Base-by-base conservation (phyloP, 1,140 invertebrate genomes). In the Stenopsyche tienmushanensis region DNA sequence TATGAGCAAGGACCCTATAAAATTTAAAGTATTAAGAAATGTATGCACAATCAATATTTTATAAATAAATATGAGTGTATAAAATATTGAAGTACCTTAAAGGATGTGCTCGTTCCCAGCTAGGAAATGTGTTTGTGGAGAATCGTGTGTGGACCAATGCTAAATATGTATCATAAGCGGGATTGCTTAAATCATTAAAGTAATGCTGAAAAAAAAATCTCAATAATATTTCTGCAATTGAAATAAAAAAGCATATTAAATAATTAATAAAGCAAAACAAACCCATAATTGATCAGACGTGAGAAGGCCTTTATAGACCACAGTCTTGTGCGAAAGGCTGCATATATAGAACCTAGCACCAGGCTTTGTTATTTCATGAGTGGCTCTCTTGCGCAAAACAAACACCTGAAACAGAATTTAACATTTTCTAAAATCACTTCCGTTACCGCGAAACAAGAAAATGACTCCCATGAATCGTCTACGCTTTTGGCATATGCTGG, bases 91-190 rank as follows among this genome's bases (percentile, higher is more conserved):
- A 70, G 79, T 81, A 95, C 92, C 96, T 89, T 73, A 98, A 83
- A n/a, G 97, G 97, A 83, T 99, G 97, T 10, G 97, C 96, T 73
- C 97, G 86, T 78, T 98, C 97, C 97, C 97, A 99, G 74, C 92
- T 97, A 3, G 97, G 97, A 74, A 99, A 99, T 17, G 97, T 99
- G 79, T 99, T 99, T 47, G 97, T 99, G 1, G 96, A 98, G 82
- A 99, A 99, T 66, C 86, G 83, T 17, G 96, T 98, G 76, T 99
- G 97, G 1, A 99, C 95, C 73, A 99, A 78, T 20, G 97, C 94
- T 72, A 99, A 74, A 76, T 98, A 97, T 0, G 96, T 97, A 71
- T 95, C 90, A 77, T 93, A 99, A 41, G 90, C 85, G 1, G 92
- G 89, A 79, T 96, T 81, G 67, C 72, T 73, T 20, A 88, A 75